Evolutionary conservation across 2,888 invertebrate genomes (phyloP), one percentile per base, ranked within the genome.

Genomic region (Leptinotarsa peninsularis): DNA sequence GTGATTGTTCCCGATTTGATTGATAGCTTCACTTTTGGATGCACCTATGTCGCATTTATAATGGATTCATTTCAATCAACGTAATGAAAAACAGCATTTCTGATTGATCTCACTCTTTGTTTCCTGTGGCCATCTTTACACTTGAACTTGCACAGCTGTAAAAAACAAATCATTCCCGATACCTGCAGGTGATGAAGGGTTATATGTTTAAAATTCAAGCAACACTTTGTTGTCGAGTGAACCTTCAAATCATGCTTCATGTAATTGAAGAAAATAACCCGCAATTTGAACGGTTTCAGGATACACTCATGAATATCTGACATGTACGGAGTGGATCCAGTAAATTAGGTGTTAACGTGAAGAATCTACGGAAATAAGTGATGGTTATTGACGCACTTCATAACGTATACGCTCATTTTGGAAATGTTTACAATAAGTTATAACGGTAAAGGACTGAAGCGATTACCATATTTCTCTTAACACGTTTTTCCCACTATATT

Each of bases 181-280:
- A 10, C 58, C 23, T 21, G 14, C 23, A 58, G 58, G 58, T 58
- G 58, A 15, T 58, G 23, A 58, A 58, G 58, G 23, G 21, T 15
- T 23, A 58, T 58, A 27, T 58, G 21, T 21, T 58, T 58, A 58
- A 58, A 23, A 58, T 58, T 58, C 58, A 58, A 23, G 21, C 14
- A 58, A 72, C 56, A 54, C 56, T 66, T 71, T 54, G 67, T 56
- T 71, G 21, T 63, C 67, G 72, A 49, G 56, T 43, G 56, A 56
- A 54, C 23, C 43, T 33, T 72, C 54, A 18, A 27, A 43, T 33
- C 10, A 63, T 63, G 52, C 66, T 72, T 67, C 66, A 54, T 66
- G 67, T 72, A 72, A 72, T 72, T 72, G 66, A 54, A 67, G 67
- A 58, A 72, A 67, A 72, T 72, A 72, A 72, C 72, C 63, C 13